phyloP scores from a whole-genome alignment of 2,888 invertebrate genomes.

The Eudasyphora cyanicolor region DNA sequence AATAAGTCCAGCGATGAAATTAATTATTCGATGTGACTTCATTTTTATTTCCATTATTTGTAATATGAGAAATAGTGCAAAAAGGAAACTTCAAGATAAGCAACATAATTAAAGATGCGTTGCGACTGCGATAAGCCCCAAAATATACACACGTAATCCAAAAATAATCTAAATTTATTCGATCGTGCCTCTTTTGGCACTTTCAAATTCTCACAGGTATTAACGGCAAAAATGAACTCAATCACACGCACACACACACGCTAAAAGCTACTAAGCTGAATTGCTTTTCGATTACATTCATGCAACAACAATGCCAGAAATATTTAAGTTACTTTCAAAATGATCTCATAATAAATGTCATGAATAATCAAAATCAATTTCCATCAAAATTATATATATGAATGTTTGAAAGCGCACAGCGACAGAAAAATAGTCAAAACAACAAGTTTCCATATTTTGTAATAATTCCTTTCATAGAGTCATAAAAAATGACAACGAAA shows the following conservation, averaged over 20 bases:
- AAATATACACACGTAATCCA: not conserved
- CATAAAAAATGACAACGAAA: not conserved
- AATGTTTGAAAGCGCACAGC: conserved; percentile 23
- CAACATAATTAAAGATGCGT: not conserved
- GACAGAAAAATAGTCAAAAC: conserved; percentile 46
- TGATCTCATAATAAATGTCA: conserved; percentile 61
- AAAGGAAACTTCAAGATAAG: no score
- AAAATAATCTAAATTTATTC: conserved; percentile 1
- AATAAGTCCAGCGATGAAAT: no score
- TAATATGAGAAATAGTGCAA: no score
- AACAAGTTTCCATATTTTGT: conserved; percentile 57
- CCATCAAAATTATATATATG: conserved; percentile 49
- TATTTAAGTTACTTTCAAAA: conserved; percentile 55
- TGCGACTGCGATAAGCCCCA: not conserved
- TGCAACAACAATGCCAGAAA: not conserved
- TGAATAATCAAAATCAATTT: conserved; percentile 64
- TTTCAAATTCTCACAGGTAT: conserved; percentile 18
- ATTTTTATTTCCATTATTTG: no score
- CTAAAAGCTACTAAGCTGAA: not conserved
- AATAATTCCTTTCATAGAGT: conserved; percentile 53
- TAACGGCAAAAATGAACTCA: not conserved
- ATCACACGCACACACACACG: no score
- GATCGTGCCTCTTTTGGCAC: conserved; percentile 8
- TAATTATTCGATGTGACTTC: no score
- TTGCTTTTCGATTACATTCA: not conserved